Evolutionary conservation across 1,140 invertebrate species (phyloP), one percentile per base, ranked within the genome.

Genomic region (Nymphalis io): DNA sequence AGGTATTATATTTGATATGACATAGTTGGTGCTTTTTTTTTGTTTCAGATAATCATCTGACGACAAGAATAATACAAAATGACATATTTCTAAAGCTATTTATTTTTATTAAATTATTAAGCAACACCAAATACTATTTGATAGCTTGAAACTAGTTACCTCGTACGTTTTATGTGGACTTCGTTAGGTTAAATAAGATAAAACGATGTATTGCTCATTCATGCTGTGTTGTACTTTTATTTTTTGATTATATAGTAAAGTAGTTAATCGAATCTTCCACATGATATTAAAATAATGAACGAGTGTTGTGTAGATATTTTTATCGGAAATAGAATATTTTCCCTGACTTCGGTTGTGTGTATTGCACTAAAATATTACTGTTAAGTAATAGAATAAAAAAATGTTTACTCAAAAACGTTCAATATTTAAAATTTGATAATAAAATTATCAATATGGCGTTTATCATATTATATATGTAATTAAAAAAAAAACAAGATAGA

Each of bases 101-200:
- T 57, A 57, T 65, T 38, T 57, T 64, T 42, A 3, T 48, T 20
- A 62, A 55, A 65, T 46, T 58, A 48, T 65, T 42, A 65, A 65
- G 44, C 27, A 51, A 64, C 55, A 70, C 68, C 68, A 70, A 70
- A 70, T 65, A 70, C 59, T 70, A 70, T 65, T 59, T 65, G 39
- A 65, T 70, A 70, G 61, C 58, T 70, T 46, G 12, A 58, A 21
- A 59, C 62, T 60, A 64, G 68, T 64, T 64, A 70, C 61, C 68
- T 70, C 42, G 39, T 57, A n/a, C n/a, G 33, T 48, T 62, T 46
- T 60, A 39, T 64, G 55, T 57, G 57, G 65, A 57, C 48, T 53
- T 53, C 12, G 48, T 53, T n/a, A 21, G 48, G 18, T 53, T 23
- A 55, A 55, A 55, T 55, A 51, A 21, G 18, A 53, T 27, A 55